Evolutionary conservation across 2,888 invertebrate species (phyloP).

Genomic region (Dryomyza anilis): DNA sequence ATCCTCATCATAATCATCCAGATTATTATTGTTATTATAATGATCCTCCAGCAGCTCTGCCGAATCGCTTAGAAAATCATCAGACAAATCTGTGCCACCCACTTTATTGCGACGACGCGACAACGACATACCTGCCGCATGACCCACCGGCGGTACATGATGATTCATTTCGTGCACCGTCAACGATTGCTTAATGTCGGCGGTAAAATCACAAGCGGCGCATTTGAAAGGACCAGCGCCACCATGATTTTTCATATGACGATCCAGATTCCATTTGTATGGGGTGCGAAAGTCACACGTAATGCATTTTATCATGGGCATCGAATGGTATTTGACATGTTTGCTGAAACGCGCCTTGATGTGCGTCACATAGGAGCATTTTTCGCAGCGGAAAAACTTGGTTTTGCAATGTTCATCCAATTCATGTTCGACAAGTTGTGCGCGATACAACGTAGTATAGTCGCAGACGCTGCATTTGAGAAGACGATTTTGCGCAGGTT

Average conservation of each 20-base stretch:
- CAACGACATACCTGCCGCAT: slow-evolving; percentile 64
- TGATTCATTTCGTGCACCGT: slow-evolving; percentile 92
- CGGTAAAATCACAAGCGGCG: slow-evolving; percentile 86
- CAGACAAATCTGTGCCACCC: slow-evolving; percentile 67
- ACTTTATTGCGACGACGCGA: slow-evolving; percentile 74
- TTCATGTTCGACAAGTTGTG: slow-evolving; percentile 72
- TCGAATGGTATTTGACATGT: slow-evolving; percentile 91
- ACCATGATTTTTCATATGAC: slow-evolving; percentile 91
- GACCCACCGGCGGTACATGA: slow-evolving; percentile 80
- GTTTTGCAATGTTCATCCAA: slow-evolving; percentile 77
- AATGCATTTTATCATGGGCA: slow-evolving; percentile 93
- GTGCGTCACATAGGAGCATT: slow-evolving; percentile 91
- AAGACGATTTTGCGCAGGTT: slow-evolving; percentile 55
- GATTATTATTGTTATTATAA: slow-evolving; percentile 56
- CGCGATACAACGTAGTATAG: slow-evolving; percentile 70
- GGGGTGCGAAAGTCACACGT: slow-evolving; percentile 93
- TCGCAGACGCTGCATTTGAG: slow-evolving; percentile 72
- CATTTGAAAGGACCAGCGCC: slow-evolving; percentile 85
- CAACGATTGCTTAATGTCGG: slow-evolving; percentile 88
- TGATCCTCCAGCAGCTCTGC: slow-evolving; percentile 56
- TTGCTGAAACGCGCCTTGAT: slow-evolving; percentile 88
- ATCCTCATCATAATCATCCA: slow-evolving; percentile 55
- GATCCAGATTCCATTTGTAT: slow-evolving; percentile 90
- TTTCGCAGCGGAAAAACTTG: slow-evolving; percentile 81
- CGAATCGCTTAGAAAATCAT: slow-evolving; percentile 57